Evolutionary conservation across 2,888 invertebrate genomes (phyloP).

Genomic region (Furcula furcula): DNA sequence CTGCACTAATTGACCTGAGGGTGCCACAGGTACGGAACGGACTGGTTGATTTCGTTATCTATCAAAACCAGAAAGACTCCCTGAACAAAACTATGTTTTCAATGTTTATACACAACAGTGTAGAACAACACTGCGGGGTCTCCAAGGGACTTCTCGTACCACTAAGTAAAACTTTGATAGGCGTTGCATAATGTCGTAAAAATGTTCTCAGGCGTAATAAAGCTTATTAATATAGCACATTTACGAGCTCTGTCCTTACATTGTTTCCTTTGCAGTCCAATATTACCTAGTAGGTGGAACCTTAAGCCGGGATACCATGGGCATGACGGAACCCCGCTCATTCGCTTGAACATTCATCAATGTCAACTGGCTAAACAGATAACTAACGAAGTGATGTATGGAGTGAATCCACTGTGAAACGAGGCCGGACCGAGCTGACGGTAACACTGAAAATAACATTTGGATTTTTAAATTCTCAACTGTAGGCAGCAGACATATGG

Average conservation of each 20-base stretch:
- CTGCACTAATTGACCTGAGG: too few species aligned
- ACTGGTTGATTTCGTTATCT: too few species aligned
- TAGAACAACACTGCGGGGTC: too few species aligned
- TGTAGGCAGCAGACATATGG: too few species aligned
- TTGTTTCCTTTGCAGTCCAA: conserved; percentile 39
- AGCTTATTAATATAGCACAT: conserved; percentile 31
- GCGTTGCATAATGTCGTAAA: conserved; percentile 3
- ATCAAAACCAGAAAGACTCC: too few species aligned
- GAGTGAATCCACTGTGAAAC: conserved; percentile 58
- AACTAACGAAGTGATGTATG: conserved; percentile 70
- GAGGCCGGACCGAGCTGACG: conserved; percentile 37
- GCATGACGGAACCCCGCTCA: conserved; percentile 34
- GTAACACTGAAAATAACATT: conserved; percentile 31
- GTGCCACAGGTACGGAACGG: too few species aligned
- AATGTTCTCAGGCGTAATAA: conserved; percentile 23
- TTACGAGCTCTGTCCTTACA: conserved; percentile 29
- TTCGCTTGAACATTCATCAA: conserved; percentile 62
- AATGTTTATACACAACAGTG: too few species aligned
- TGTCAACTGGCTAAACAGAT: conserved; percentile 63
- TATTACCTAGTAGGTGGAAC: conserved; percentile 43
- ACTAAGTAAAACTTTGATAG: too few species aligned
- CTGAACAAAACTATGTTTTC: too few species aligned
- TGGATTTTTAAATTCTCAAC: conserved; percentile 26
- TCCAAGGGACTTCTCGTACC: too few species aligned
- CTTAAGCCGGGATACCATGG: conserved; percentile 31